A percentile compares a stretch with the other conserved stretches of the same genome.
These are phyloP conservation scores for Callorhinus ursinus DNA, from an alignment of 2,113 vertebrate genomes.

Conservation along the genomic window DNA sequence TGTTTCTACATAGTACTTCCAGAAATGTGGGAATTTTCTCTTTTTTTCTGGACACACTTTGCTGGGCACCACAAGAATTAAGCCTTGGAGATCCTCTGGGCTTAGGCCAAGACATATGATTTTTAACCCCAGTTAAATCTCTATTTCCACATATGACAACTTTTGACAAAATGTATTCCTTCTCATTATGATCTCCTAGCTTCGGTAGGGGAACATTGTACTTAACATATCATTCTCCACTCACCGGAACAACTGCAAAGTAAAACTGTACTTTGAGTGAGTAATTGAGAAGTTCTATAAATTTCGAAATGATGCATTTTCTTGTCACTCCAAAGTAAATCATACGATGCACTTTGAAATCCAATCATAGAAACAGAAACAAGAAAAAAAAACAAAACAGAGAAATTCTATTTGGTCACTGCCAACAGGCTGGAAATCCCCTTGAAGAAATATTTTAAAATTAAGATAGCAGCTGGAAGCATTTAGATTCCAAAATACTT, in stretches of 20 bases:
- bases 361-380: conserved; percentile 56
- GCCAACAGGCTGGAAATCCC: conserved; percentile 74
- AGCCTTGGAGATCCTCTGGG: neutral
- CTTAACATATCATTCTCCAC: neutral
- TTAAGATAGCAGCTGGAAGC: conserved; percentile 72
- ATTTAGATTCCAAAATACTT: conserved; percentile 71
- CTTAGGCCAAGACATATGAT: neutral
- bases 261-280: neutral
- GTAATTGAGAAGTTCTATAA: conserved; percentile 20
- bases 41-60: neutral
- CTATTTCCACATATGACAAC: neutral
- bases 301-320: conserved; percentile 43
- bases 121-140: neutral
- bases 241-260: neutral
- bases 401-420: conserved; percentile 40
- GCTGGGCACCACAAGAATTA: neutral
- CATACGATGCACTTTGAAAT: conserved; percentile 35
- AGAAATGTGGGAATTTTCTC: neutral
- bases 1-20: neutral
- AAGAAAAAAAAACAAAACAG: neutral
- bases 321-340: conserved; percentile 26
- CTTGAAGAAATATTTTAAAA: conserved; percentile 71
- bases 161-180: neutral
- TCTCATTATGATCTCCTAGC: neutral
- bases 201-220: neutral